Evolutionary conservation across 2,797 vertebrate genomes (phyloP), one percentile per base, ranked within the genome.

Genomic region (Gila robusta): DNA sequence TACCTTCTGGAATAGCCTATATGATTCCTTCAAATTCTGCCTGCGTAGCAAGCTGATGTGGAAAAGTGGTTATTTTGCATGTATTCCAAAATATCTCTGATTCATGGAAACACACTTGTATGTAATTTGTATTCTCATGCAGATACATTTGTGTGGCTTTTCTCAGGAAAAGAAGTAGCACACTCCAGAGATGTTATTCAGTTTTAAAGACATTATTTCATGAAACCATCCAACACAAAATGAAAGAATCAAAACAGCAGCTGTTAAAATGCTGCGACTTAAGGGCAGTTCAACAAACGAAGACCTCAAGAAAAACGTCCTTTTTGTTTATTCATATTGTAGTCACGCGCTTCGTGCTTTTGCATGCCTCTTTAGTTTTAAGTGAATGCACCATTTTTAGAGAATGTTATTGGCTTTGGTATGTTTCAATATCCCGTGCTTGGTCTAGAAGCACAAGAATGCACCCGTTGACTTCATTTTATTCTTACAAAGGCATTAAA

Each of bases 391-490:
- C 73, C 17, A 47, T 80, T 19, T 69, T 76, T 26, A 69, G 59
- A 72, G 14, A 69, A 74, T 56, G 47, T 74, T 73, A 66, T 49
- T 80, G 81, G 78, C 59, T 84, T 39, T 70, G 3, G 52, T 28
- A 44, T 52, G 47, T 76, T 54, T 81, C 44, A 70, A 47, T 59
- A 72, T 39, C 28, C 32, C 17, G 3, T 37, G 37, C 74, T 79
- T 52, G 12, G 37, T 77, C 49, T 83, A 26, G 2, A 32, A 35
- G 56, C 59, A 56, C 11, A 21, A 64, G 28, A 37, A 35, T 64
- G 71, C 10, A 23, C 14, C 32, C 21, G 3, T 71, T 35, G 9
- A 19, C 23, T 70, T 81, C 23, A 39, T 83, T 76, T n/a, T 67
- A 56, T 44, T 77, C 14, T 66, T 37, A 37, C 59, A 56, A 67